These are phyloP conservation scores for Reinhardtius hippoglossoides DNA, from an alignment of 2,113 vertebrate genomes.

Conservation along the genomic window DNA sequence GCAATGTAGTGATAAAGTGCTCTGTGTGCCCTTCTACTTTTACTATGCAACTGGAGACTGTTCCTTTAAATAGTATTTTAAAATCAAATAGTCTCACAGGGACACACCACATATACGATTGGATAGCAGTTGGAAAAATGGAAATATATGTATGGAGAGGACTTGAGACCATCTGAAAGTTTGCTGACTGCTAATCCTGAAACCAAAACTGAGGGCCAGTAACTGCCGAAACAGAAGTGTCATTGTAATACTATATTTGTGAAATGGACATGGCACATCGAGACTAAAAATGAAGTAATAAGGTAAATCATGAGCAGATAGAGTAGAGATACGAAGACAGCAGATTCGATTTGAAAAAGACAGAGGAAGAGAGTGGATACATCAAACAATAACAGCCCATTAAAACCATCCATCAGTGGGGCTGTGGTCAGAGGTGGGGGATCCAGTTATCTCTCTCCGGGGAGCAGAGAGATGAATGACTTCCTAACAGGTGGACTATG, in stretches of 20 bases:
- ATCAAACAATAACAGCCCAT: slow-evolving; percentile 59
- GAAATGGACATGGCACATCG: slow-evolving; percentile 8
- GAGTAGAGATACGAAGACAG: slow-evolving; percentile 22
- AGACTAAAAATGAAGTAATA: neutral
- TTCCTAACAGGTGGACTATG: slow-evolving; percentile 76
- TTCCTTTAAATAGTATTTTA: neutral
- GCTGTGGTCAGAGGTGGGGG: slow-evolving; percentile 38
- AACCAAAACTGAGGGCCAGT: neutral
- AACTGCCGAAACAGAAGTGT: neutral
- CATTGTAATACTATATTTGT: neutral
- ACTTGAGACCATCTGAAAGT: neutral
- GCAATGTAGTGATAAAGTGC: no score
- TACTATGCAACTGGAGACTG: neutral
- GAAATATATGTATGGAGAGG: no score
- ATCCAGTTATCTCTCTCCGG: slow-evolving; percentile 46
- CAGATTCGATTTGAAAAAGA: slow-evolving; percentile 24
- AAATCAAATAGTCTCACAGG: no score
- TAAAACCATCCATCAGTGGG: slow-evolving; percentile 48
- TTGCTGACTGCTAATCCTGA: neutral
- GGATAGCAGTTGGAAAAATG: no score
- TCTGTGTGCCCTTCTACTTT: no score
- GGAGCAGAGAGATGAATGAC: slow-evolving; percentile 71
- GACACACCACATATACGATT: neutral
- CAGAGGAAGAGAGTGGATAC: slow-evolving; percentile 30
- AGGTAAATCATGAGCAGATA: slow-evolving; percentile 8